Percentiles rank a stretch among this genome's conserved stretches.
These are phyloP conservation scores for Agrochola circellaris DNA, from an alignment of 2,888 invertebrate genomes.

Conservation along the genomic window DNA sequence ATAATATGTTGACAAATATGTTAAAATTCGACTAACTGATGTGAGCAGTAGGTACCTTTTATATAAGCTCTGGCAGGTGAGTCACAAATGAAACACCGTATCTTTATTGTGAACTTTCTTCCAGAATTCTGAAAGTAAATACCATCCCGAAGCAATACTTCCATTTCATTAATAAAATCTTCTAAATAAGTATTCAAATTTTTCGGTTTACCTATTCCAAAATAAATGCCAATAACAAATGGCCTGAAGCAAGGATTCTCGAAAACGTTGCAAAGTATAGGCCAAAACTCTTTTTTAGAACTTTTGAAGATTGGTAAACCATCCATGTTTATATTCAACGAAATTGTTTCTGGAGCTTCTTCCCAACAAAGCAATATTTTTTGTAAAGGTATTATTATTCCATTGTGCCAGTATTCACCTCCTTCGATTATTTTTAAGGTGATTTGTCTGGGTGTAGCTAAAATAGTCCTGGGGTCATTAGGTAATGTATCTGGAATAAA, in stretches of 20 bases:
- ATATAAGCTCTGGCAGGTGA: constrained; percentile 35
- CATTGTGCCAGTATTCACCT: constrained; percentile 22
- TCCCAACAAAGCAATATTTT: constrained; percentile 17
- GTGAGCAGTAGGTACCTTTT: constrained; percentile 14
- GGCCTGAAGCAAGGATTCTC: constrained; percentile 34
- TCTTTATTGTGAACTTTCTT: constrained; percentile 18
- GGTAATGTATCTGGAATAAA: constrained; percentile 36
- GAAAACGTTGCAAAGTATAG: constrained; percentile 44
- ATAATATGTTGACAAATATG: background rate
- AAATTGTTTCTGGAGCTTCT: constrained; percentile 13
- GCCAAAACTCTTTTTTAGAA: constrained; percentile 54
- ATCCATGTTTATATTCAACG: constrained; percentile 57
- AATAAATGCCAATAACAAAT: constrained; percentile 56
- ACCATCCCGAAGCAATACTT: constrained; percentile 3
- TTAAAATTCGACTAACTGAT: background rate
- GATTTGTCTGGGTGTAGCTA: constrained; percentile 22
- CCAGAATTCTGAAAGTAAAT: constrained; percentile 22
- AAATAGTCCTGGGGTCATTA: constrained; percentile 29
- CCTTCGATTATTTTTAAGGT: constrained; percentile 11
- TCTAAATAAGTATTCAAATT: constrained; percentile 35
- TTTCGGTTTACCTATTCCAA: constrained; percentile 53
- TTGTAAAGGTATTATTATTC: constrained; percentile 8
- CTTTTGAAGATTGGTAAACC: constrained; percentile 60
- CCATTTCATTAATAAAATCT: constrained; percentile 12
- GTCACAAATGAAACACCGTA: constrained; percentile 42